A percentile compares a stretch with the other conserved stretches of the same genome.
Evolutionary conservation across 1,140 invertebrate species (phyloP).

Genomic region (Caenorhabditis tropicalis): DNA sequence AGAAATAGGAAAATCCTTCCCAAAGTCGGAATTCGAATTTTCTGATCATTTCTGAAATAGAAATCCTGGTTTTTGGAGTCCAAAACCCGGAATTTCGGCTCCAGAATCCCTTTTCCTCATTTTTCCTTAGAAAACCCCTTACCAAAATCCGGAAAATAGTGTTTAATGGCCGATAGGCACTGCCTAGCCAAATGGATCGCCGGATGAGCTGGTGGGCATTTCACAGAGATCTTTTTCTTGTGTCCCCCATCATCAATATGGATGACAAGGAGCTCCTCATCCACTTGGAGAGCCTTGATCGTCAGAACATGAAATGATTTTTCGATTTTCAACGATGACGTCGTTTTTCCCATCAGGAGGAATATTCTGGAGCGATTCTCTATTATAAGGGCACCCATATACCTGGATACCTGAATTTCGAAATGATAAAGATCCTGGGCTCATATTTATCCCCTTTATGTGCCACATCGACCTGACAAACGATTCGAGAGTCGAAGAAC

Average conservation of each 20-base stretch:
- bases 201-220: not conserved
- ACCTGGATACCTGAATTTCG: conserved; percentile 62
- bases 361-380: conserved; percentile 41
- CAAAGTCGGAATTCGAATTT: too few species aligned
- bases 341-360: conserved; percentile 60
- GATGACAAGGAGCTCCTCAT: conserved; percentile 54
- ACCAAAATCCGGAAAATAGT: conserved; percentile 70
- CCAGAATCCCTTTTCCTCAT: not conserved
- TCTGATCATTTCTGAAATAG: too few species aligned
- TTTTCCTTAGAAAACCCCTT: too few species aligned
- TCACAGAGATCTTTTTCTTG: conserved; percentile 35
- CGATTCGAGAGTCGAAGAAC: conserved; percentile 67
- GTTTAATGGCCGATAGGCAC: conserved; percentile 65
- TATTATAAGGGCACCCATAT: conserved; percentile 40
- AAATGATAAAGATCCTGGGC: conserved; percentile 64
- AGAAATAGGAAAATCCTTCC: too few species aligned
- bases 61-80: too few species aligned
- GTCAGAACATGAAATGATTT: conserved; percentile 66
- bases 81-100: not conserved
- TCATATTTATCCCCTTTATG: conserved; percentile 68
- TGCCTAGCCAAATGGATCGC: conserved; percentile 62
- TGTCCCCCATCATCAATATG: conserved; percentile 47
- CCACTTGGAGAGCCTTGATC: conserved; percentile 60
- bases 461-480: conserved; percentile 58
- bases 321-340: conserved; percentile 65